phyloP scores from a whole-genome alignment of 2,888 invertebrate species.

The Dendrolimus houi region DNA sequence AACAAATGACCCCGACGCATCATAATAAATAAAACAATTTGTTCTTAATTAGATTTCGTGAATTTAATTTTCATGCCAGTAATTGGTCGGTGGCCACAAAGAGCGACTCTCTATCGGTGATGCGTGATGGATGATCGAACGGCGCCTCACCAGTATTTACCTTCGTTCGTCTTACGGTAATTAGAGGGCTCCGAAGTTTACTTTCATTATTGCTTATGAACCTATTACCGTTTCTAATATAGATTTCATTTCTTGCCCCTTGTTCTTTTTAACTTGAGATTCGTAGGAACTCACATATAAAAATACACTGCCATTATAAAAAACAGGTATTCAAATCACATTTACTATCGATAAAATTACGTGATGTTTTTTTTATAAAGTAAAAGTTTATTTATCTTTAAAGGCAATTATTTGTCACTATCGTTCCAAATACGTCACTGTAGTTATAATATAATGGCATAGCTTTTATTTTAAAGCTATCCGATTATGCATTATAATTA shows the following conservation, averaged over 20 bases:
- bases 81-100: constrained; percentile 76
- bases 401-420: no score
- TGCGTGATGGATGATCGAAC: constrained; percentile 63
- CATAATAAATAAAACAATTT: constrained; percentile 77
- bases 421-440: no score
- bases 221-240: constrained; percentile 67
- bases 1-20: constrained; percentile 74
- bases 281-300: no score
- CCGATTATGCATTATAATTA: no score
- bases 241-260: constrained; percentile 52
- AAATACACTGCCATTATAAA: no score
- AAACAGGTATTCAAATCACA: no score
- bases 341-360: no score
- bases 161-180: constrained; percentile 57
- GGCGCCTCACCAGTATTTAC: constrained; percentile 67
- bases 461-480: no score
- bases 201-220: constrained; percentile 66
- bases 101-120: constrained; percentile 62
- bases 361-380: no score
- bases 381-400: no score
- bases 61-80: constrained; percentile 76
- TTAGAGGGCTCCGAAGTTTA: constrained; percentile 71
- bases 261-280: constrained; percentile 23
- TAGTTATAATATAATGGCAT: no score
- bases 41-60: constrained; percentile 77